Percentiles rank a stretch among this genome's conserved stretches.
phyloP scores from a whole-genome alignment of 2,797 vertebrate species.

The Arctocebus calabarensis region DNA sequence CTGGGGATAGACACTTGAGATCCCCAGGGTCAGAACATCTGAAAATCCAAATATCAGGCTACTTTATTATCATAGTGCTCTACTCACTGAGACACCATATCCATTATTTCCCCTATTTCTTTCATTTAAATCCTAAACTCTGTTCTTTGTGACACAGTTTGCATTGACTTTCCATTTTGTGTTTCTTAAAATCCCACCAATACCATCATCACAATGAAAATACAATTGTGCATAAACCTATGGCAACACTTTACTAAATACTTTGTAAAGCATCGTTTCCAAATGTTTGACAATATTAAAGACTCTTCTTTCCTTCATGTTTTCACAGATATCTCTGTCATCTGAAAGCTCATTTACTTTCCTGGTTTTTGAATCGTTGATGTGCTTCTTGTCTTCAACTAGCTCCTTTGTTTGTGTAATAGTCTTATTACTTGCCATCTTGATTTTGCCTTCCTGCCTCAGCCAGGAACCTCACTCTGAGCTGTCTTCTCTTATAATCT shows the following conservation, averaged over 20 bases:
- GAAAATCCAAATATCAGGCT: background rate
- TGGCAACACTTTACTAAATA: background rate
- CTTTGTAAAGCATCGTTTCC: background rate
- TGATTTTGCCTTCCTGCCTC: background rate
- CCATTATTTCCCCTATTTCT: background rate
- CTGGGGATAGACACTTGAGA: background rate
- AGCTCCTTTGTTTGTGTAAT: background rate
- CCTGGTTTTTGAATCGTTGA: background rate
- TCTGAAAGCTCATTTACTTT: background rate
- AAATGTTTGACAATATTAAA: background rate
- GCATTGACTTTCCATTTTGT: background rate
- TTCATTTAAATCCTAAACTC: background rate
- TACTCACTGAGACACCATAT: background rate
- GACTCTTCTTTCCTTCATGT: background rate
- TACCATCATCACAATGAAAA: background rate
- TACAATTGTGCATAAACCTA: background rate
- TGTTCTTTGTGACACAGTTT: background rate
- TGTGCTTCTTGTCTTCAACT: background rate
- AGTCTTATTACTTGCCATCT: background rate
- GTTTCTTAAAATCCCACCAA: constrained; percentile 27
- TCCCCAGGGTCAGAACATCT: background rate
- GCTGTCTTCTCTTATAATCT: constrained; percentile 6
- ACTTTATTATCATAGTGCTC: background rate
- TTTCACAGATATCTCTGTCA: background rate
- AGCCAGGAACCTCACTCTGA: constrained; percentile 15